Base-by-base conservation (phyloP, 2,113 vertebrate species). In the Pelmatolapia mariae region DNA sequence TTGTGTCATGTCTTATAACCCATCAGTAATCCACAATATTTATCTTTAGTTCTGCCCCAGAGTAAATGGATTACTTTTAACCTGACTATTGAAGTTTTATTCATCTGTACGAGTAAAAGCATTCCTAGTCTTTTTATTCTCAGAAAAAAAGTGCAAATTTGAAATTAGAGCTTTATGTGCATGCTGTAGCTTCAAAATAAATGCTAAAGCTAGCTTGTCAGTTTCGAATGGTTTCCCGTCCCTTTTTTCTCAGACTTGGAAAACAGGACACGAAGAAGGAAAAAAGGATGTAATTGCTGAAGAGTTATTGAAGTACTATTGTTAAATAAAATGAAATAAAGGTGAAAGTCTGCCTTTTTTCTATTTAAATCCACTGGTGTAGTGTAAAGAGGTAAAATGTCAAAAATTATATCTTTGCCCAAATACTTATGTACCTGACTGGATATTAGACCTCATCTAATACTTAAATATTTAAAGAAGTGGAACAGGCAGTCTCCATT, bases 381-480 rank as follows among this genome's bases (percentile, higher is more conserved):
- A 29, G 4, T 50, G 24, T 76, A 19, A 10, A 47, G 2, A 50
- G 71, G 10, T 18, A 2, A 76, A 47, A 76, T 18, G 40, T 45
- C 13, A 73, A 45, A 45, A 73, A 73, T 10, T 10, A 24, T 10
- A 6, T 43, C n/a, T 43, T 43, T 71, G n/a, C 66, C 66, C 8
- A 73, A 11, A 10, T 76, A 29, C 24, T 11, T 47, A 11, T 5
- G 68, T 7, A 26, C 68, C 68, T 29, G 68, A 76, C 16, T 8
- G 43, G 24, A 76, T 43, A 31, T 7, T 45, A 57, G 31, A 71
- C 22, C 22, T 54, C 11, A 73, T 56, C 16, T 13, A 26, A 73
- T 31, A 43, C 22, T 43, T 83, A 19, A 83, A 56, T 73, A 54
- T 54, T 68, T 47, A 82, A 83, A 78, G 26, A 52, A 50, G 26